These are phyloP conservation scores for Mus caroli DNA, from an alignment of 2,797 vertebrate species.

Conservation along the genomic window DNA sequence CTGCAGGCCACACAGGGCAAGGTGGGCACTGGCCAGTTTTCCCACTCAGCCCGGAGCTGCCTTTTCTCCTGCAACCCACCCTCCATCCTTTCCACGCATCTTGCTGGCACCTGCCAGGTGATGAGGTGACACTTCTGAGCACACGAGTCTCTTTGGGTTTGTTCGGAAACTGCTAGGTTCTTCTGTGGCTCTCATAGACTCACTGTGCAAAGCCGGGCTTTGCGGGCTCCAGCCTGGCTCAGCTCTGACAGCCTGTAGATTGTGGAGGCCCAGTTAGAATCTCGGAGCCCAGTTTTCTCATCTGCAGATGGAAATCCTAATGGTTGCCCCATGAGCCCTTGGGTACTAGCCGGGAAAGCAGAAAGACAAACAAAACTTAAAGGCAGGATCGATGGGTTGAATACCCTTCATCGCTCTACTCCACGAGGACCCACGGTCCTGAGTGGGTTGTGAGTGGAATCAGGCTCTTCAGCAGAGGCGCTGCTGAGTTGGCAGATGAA, in stretches of 20 bases:
- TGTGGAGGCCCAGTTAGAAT: not conserved
- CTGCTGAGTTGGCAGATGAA: not conserved
- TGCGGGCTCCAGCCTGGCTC: not conserved
- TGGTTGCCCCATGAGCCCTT: not conserved
- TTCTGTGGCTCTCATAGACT: not conserved
- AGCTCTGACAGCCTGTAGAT: not conserved
- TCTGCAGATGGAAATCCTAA: not conserved
- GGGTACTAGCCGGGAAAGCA: not conserved
- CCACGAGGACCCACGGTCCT: not conserved
- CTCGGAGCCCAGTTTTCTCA: slow-evolving; percentile 24
- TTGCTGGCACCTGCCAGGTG: not conserved
- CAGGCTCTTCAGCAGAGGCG: not conserved
- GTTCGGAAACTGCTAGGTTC: slow-evolving; percentile 45
- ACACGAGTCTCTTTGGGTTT: not conserved
- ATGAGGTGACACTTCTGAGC: not conserved
- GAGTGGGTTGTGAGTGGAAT: not conserved
- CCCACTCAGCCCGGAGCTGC: not conserved
- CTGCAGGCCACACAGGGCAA: slow-evolving; percentile 71
- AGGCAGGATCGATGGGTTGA: too few relatives aligned
- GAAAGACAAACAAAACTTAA: not conserved
- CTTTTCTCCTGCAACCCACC: not conserved
- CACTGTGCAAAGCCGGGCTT: not conserved
- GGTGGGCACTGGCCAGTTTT: slow-evolving; percentile 45
- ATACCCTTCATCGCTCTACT: not conserved
- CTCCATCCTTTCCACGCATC: not conserved